These are phyloP conservation scores for Acropternis orthonyx DNA, from an alignment of 2,797 vertebrate genomes.

Conservation along the genomic window DNA sequence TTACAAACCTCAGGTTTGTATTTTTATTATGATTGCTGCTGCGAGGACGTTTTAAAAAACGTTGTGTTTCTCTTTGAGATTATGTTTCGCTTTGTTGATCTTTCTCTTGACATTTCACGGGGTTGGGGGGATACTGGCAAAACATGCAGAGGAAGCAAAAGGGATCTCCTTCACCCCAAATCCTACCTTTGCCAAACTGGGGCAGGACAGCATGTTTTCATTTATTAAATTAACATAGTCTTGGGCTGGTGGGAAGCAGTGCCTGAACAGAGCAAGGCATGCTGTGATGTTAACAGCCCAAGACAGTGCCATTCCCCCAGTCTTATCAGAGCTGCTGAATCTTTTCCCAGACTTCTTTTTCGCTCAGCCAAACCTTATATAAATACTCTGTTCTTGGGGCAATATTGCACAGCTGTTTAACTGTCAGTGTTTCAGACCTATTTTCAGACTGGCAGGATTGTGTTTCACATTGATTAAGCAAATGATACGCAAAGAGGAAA, in stretches of 20 bases:
- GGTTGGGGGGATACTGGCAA: conserved; percentile 2
- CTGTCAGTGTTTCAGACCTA: not conserved
- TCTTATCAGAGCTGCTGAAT: not conserved
- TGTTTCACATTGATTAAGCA: conserved; percentile 6
- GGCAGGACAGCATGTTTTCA: not conserved
- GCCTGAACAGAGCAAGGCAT: not conserved
- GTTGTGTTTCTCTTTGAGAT: conserved; percentile 4
- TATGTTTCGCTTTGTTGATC: not conserved
- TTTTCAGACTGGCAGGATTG: not conserved
- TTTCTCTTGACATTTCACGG: conserved; percentile 23
- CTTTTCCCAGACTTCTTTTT: not conserved
- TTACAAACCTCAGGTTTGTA: conserved; percentile 52
- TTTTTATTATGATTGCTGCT: conserved; percentile 45
- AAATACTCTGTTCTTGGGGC: not conserved
- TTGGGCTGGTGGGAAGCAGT: not conserved
- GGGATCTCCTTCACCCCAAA: not conserved
- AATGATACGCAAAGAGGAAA: not conserved
- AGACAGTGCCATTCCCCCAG: not conserved
- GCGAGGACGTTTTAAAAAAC: conserved; percentile 10
- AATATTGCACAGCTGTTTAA: not conserved
- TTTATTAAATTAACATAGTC: not conserved
- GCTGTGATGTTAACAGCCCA: not conserved
- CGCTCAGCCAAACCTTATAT: not conserved
- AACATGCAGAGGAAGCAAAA: not conserved
- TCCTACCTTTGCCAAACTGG: not conserved